Base-by-base conservation (phyloP, 2,888 invertebrate genomes). In the Electrophaes corylata region DNA sequence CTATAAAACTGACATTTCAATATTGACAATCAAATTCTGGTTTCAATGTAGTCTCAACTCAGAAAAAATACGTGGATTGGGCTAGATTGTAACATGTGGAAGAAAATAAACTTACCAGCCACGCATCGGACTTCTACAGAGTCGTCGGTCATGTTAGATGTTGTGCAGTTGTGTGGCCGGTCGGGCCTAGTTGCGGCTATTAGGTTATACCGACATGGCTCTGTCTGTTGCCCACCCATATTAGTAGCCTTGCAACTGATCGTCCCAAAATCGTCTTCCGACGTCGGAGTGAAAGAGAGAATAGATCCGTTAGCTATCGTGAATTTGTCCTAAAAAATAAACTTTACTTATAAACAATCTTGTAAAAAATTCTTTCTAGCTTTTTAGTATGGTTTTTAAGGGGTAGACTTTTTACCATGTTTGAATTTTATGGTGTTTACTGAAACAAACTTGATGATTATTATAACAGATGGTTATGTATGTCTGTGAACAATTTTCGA, bases 191-290 rank as follows among this genome's bases (percentile, higher is more conserved):
- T 26, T 2, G 47, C 54, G 3, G 33, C 41, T 16, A 55, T 94
- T 52, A 96, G 92, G 63, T 94, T 40, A 82, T 95, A 96, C 54
- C 95, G 93, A 81, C 96, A 96, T 0, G 96, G 95, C 66, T 94
- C 94, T 57, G 91, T 86, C 78, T 96, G 96, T 62, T 93, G 93
- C 0, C 96, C 96, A 0, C 95, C 95, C 0, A 93, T 85, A 79
- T 96, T 96, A 46, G 93, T 93, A 1, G 96, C 96, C 91, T 95
- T 94, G 78, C 96, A 96, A 59, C 95, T 92, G 11, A 96, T 91
- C 0, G 95, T 94, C 2, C 96, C 96, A 72, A 96, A 96, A 80
- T 96, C 96, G 70, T 94, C 89, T 73, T 96, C 96, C 3, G 93
- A 92, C 41, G 94, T 93, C 10, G 97, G 97, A 4, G 94, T 95